Percentiles rank a stretch among this genome's conserved stretches.
Conservation (phyloP, 35 echinoderm and acorn worm species). For the Acanthaster planci region DNA sequence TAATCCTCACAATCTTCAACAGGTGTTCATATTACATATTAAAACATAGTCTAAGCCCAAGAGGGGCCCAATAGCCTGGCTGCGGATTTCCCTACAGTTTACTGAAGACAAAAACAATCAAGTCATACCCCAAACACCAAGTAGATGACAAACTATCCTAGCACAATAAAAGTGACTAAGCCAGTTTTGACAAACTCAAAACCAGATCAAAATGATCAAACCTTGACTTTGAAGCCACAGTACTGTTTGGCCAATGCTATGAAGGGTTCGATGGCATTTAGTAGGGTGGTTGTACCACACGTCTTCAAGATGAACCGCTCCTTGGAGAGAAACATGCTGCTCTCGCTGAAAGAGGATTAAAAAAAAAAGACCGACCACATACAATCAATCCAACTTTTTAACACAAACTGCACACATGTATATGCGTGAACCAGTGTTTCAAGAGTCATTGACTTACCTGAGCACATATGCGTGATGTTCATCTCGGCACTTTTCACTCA, state of each 20-base stretch:
- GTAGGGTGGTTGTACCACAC: conserved; percentile 84
- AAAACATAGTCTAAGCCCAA: too few species aligned
- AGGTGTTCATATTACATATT: too few species aligned
- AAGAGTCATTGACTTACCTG: conserved; percentile 47
- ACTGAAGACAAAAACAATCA: too few species aligned
- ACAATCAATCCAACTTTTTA: not conserved
- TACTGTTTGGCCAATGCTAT: conserved; percentile 66
- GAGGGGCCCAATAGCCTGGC: too few species aligned
- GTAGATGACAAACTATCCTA: too few species aligned
- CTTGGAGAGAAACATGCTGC: conserved; percentile 87
- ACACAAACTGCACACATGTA: too few species aligned
- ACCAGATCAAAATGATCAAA: too few species aligned
- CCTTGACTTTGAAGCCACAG: conserved; percentile 41
- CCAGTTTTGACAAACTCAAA: too few species aligned
- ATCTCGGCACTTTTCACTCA: conserved; percentile 56
- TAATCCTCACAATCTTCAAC: too few species aligned
- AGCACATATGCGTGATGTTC: conserved; percentile 70
- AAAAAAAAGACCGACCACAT: not conserved
- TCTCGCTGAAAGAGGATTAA: conserved; percentile 35
- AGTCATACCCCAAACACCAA: too few species aligned
- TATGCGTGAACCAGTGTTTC: not conserved
- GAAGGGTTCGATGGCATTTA: conserved; percentile 59
- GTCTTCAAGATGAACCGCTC: conserved; percentile 92
- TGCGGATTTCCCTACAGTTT: too few species aligned
- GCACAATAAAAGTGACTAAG: too few species aligned